Percentiles rank a stretch among this genome's conserved stretches.
Evolutionary conservation across 2,113 vertebrate species (phyloP).

Genomic region (Antennarius striatus): DNA sequence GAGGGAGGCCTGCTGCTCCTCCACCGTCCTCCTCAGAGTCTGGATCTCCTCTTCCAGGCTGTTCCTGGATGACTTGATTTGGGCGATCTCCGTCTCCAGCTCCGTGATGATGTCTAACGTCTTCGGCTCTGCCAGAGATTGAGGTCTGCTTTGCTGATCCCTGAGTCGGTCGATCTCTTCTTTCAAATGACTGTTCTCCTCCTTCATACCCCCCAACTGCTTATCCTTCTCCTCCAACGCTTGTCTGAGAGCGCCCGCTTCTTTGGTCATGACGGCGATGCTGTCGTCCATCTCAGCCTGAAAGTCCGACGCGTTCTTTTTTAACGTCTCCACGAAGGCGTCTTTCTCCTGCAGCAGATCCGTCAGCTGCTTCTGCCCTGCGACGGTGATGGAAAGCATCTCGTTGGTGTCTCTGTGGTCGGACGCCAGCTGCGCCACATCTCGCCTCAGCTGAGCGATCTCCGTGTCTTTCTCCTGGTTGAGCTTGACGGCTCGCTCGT

Average conservation of each 20-base stretch:
- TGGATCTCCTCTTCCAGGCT: slow-evolving; percentile 85
- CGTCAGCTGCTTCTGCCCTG: slow-evolving; percentile 89
- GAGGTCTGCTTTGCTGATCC: slow-evolving; percentile 89
- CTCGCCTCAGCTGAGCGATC: slow-evolving; percentile 83
- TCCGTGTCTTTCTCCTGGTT: slow-evolving; percentile 88
- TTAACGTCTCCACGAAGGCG: slow-evolving; percentile 82
- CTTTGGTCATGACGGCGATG: slow-evolving; percentile 64
- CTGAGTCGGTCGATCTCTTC: slow-evolving; percentile 91
- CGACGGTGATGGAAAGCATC: slow-evolving; percentile 86
- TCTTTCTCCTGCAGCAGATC: slow-evolving; percentile 92
- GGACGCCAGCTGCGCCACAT: slow-evolving; percentile 79
- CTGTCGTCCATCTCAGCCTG: slow-evolving; percentile 80
- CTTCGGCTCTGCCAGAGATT: slow-evolving; percentile 81
- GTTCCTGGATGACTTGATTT: slow-evolving; percentile 82
- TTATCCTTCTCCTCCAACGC: slow-evolving; percentile 90
- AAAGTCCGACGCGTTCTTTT: slow-evolving; percentile 77
- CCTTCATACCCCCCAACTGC: slow-evolving; percentile 91
- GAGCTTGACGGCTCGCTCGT: slow-evolving; percentile 81
- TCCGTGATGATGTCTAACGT: slow-evolving; percentile 89
- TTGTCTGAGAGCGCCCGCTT: slow-evolving; percentile 79
- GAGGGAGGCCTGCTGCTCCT: slow-evolving; percentile 85
- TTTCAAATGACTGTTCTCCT: slow-evolving; percentile 95
- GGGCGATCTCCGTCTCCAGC: slow-evolving; percentile 89
- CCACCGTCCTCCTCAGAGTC: slow-evolving; percentile 78
- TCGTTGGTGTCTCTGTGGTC: slow-evolving; percentile 88